Base-by-base conservation (phyloP, 1,140 invertebrate genomes). In the Lasioglossum albipes region DNA sequence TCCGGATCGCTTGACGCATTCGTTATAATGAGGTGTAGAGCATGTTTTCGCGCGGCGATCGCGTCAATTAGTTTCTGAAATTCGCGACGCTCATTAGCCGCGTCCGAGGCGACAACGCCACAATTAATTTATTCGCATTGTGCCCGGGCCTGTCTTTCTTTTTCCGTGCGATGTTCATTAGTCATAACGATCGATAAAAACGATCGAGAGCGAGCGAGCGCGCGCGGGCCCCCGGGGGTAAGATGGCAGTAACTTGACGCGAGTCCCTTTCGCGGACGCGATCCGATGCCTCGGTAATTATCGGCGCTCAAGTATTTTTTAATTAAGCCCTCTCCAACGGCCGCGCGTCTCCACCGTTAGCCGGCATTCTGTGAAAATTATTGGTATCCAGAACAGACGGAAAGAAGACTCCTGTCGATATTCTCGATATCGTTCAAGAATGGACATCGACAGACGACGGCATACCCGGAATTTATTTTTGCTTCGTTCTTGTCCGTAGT, bases 221-320 rank as follows among this genome's bases (percentile, higher is more conserved):
- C 31, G 61, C 10, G 7, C 22, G 7, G 20, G 64, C 18, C 7
- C 18, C 27, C 27, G 27, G 7, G 66, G 73, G n/a, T 73, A 49
- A 66, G 52, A 62, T 22, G 31, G 27, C 45, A 31, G 13, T 61
- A 42, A 76, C 80, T 82, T 71, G 79, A 82, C 67, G 82, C 42
- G 27, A 57, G 7, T 12, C 41, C 36, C 13, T n/a, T 64, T 52
- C 16, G 36, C 12, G 45, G 45, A 49, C 45, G 10, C 45, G 45
- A 13, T 5, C 52, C 65, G 49, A 1, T 0, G n/a, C 12, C 31
- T 2, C 66, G 12, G 31, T 54, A 80, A 49, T 22, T 54, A 64
- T 61, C 71, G 61, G n/a, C 16, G 49, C 20, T 69, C 80, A 72
- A 85, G 79, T 83, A 85, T 88, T 88, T 88, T 88, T 88, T 84